Evolutionary conservation across 2,113 vertebrate genomes (phyloP).

Genomic region (Heterochromis multidens): DNA sequence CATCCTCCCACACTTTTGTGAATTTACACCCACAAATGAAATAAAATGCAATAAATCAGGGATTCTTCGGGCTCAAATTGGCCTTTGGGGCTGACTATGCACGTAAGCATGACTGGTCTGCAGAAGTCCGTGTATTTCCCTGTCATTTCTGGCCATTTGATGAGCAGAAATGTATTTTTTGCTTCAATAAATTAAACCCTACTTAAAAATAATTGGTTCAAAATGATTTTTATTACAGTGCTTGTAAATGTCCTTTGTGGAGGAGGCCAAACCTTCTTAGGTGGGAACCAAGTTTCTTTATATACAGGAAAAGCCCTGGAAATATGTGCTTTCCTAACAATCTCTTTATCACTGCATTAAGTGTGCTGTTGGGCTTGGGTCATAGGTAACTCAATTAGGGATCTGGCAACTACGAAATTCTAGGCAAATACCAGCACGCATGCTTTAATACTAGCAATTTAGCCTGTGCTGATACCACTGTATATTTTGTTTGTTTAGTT

Average conservation of each 20-base stretch:
- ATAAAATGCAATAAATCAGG: not conserved
- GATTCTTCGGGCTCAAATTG: not conserved
- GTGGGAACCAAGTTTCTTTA: not conserved
- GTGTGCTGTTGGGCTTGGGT: not conserved
- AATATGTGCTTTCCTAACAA: not conserved
- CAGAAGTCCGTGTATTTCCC: not conserved
- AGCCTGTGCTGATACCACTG: not conserved
- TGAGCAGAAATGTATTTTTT: no score
- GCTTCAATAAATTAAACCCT: not conserved
- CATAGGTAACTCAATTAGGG: not conserved
- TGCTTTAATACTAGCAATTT: not conserved
- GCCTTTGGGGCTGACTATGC: not conserved
- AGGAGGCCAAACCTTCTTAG: not conserved
- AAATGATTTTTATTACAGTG: not conserved
- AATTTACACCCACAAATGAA: not conserved
- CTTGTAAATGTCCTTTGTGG: not conserved
- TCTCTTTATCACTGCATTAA: not conserved
- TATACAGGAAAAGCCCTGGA: not conserved
- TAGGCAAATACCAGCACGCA: not conserved
- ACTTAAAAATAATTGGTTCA: not conserved
- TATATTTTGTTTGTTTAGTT: not conserved
- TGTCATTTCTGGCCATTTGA: not conserved
- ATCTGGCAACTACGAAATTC: not conserved
- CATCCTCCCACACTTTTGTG: not conserved
- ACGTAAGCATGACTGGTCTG: not conserved